phyloP scores from a whole-genome alignment of 2,113 vertebrate species.

The Paradoxurus hermaphroditus region DNA sequence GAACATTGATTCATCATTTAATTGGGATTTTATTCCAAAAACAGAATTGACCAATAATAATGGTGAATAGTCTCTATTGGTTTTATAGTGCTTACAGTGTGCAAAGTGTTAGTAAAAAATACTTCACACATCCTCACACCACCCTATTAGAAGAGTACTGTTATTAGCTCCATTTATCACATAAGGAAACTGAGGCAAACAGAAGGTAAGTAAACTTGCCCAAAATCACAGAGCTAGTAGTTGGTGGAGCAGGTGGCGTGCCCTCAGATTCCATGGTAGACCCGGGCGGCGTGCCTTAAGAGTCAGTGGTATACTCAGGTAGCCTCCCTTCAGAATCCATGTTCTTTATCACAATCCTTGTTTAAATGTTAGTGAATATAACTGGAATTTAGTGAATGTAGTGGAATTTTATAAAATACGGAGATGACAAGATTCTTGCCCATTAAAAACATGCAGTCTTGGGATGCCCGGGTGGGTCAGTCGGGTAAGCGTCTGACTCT shows the following conservation, averaged over 20 bases:
- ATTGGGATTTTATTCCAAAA: slow-evolving; percentile 15
- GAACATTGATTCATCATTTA: not conserved
- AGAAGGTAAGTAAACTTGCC: not conserved
- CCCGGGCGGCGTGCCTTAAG: not conserved
- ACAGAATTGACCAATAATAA: not conserved
- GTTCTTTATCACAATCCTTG: not conserved
- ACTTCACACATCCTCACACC: not conserved
- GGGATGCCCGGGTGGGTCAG: not conserved
- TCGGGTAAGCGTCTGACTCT: not conserved
- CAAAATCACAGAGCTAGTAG: not conserved
- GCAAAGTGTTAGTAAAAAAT: not conserved
- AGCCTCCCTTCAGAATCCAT: not conserved
- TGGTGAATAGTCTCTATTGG: not conserved
- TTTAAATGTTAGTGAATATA: not conserved
- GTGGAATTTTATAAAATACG: not conserved
- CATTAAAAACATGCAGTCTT: not conserved
- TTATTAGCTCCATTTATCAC: not conserved
- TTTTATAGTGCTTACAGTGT: not conserved
- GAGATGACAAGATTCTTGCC: not conserved
- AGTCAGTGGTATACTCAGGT: not conserved
- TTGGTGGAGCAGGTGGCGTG: not conserved
- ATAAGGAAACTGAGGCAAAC: not conserved
- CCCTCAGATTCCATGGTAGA: not conserved
- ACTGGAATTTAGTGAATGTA: too few species aligned
- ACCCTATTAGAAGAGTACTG: not conserved